Base-by-base conservation (phyloP, 2,113 vertebrate species). In the Reinhardtius hippoglossoides region DNA sequence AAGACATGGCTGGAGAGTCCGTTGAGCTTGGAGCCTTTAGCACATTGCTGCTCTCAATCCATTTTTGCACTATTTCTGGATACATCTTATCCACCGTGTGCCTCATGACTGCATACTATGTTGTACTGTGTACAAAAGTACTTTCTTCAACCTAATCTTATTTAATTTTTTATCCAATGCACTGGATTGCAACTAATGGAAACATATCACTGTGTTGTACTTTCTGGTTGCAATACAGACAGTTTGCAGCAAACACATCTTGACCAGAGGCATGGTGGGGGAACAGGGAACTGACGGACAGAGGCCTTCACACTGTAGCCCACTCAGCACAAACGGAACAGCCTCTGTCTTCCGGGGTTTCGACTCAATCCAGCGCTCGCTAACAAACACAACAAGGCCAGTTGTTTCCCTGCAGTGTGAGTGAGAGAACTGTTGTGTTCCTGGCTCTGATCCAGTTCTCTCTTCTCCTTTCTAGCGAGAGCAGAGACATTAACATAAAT, bases 271-370 rank as follows among this genome's bases (percentile, higher is more conserved):
- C 85, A 57, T 6, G 63, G 65, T 3, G 55, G 48, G 21, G 59
- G 67, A 76, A 67, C 24, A 26, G 56, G 76, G 69, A 85, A 73
- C 46, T 71, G 79, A 69, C 8, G 15, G 71, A 65, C 70, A 60
- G 60, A 68, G 64, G 21, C 78, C 78, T 72, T 56, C 60, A 63
- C 73, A 62, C 44, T 69, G 62, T 50, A 72, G 86, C 88, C 84
- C 83, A 84, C 85, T 78, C 83, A 84, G 44, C 60, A 71, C 56
- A 54, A 84, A 68, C 59, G 35, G 26, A 58, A 54, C 71, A 74
- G 56, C 52, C 16, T 26, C 40, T 20, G 40, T n/a, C 56, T 18
- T 31, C 26, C 2, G 8, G 31, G 73, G 37, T 65, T 74, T 78
- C 66, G 52, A 78, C 81, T 89, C 56, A 73, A 37, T 20, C 52